These are phyloP conservation scores for Hypomesus transpacificus DNA, from an alignment of 2,113 vertebrate species.

Conservation along the genomic window DNA sequence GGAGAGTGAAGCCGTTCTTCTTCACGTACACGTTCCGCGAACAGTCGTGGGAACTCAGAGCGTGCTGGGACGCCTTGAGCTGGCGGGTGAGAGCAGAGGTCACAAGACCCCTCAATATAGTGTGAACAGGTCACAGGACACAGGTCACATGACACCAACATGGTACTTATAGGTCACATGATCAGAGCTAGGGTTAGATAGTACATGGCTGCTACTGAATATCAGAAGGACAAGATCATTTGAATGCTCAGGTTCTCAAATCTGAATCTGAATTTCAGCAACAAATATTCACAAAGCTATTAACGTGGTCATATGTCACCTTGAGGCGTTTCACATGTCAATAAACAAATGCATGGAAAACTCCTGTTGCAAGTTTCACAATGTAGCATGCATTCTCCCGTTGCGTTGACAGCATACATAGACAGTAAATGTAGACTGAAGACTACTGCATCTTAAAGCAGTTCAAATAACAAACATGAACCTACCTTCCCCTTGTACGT, in stretches of 20 bases:
- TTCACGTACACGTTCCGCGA: conserved; percentile 97
- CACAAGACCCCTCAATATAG: background rate
- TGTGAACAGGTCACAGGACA: no score
- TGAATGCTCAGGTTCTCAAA: no score
- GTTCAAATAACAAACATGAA: conserved; percentile 9
- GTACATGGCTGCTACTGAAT: no score
- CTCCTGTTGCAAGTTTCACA: background rate
- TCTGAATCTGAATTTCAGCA: no score
- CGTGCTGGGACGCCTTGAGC: conserved; percentile 92
- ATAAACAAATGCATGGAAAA: background rate
- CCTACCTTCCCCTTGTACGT: conserved; percentile 93
- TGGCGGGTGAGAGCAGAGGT: conserved; percentile 41
- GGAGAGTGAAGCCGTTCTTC: conserved; percentile 97
- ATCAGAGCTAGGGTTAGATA: no score
- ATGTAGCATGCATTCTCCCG: background rate
- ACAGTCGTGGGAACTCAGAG: conserved; percentile 96
- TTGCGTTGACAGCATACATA: background rate
- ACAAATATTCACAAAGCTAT: no score
- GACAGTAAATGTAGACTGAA: background rate
- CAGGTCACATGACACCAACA: no score
- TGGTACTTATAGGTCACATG: no score
- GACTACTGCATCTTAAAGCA: no score
- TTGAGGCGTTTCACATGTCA: no score
- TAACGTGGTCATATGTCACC: no score
- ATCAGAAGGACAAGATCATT: no score